Evolutionary conservation across 1,140 invertebrate genomes (phyloP), one percentile per base, ranked within the genome.

Genomic region (Thaumatotibia leucotreta): DNA sequence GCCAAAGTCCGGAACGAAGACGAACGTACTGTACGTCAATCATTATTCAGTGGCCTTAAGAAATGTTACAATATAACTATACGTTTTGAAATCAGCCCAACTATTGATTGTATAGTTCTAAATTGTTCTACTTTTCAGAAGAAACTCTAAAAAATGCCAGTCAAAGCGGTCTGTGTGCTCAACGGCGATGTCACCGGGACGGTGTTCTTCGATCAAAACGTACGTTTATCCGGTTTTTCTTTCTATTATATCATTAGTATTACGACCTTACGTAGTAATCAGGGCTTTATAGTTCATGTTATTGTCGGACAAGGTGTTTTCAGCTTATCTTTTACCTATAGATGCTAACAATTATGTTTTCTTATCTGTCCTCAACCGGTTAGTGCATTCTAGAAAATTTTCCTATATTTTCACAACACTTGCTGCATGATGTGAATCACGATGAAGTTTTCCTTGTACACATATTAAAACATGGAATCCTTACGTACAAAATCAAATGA

Each of bases 101-200:
- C 17, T 45, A 29, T 31, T 58, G 52, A 58, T 58, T 29, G 61
- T 29, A 45, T 17, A n/a, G 61, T 1, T 20, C 45, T 62, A 39
- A 45, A 45, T 33, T 61, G 14, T 32, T 66, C 23, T 39, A 9
- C 20, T 66, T 70, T 69, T 50, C 66, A 77, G 68, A 66, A 14
- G 10, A 32, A 14, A 22, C 61, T 17, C 27, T 75, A 76, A 66
- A 76, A 68, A 69, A 93, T 93, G 92, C 82, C 90, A 79, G 84
- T 91, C 29, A 97, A 96, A 93, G 97, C 96, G 64, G 96, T 97
- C 23, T 97, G 96, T 86, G 96, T 97, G 74, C 91, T 98, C 63
- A 95, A 95, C 65, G 96, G 96, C 11, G 96, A 97, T 82, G 95
- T 96, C 45, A 95, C 94, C 70, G 97, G 97, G 69, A 96, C 95